phyloP scores from a whole-genome alignment of 2,797 vertebrate species.

The Phalanger gymnotis region DNA sequence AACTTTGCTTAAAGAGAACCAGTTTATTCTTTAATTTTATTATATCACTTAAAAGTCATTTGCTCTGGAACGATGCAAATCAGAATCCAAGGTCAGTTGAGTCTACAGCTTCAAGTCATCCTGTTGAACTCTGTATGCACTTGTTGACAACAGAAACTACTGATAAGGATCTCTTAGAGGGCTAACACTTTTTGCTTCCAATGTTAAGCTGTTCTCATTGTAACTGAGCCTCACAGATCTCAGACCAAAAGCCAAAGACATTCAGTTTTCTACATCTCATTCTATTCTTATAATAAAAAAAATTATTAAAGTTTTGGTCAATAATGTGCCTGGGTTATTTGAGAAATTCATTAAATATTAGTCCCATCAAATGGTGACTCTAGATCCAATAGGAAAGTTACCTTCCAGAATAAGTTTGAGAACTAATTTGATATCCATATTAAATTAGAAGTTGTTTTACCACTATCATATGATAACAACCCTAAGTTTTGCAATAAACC shows the following conservation, averaged over 20 bases:
- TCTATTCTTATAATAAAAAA: slow-evolving; percentile 67
- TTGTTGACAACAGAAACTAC: slow-evolving; percentile 61
- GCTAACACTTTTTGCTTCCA: slow-evolving; percentile 64
- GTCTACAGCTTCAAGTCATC: slow-evolving; percentile 47
- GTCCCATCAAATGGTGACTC: slow-evolving; percentile 59
- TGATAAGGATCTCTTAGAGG: slow-evolving; percentile 64
- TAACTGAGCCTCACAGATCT: slow-evolving; percentile 41
- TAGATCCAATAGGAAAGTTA: slow-evolving; percentile 20
- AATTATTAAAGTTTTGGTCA: slow-evolving; percentile 47
- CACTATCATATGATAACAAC: background rate
- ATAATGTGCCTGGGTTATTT: slow-evolving; percentile 66
- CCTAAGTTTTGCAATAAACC: background rate
- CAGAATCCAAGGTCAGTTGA: slow-evolving; percentile 63
- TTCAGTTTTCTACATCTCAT: slow-evolving; percentile 19
- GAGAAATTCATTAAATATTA: slow-evolving; percentile 67
- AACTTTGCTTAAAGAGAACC: slow-evolving; percentile 1
- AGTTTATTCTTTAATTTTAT: slow-evolving; percentile 51
- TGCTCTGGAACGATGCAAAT: slow-evolving; percentile 10
- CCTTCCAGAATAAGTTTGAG: background rate
- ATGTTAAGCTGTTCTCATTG: slow-evolving; percentile 51
- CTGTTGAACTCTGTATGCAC: slow-evolving; percentile 58
- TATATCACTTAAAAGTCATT: background rate
- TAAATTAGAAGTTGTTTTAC: background rate
- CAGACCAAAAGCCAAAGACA: slow-evolving; percentile 53
- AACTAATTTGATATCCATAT: background rate